Evolutionary conservation across 2,888 invertebrate species (phyloP).

Genomic region (Hirtodrosophila trivittata): DNA sequence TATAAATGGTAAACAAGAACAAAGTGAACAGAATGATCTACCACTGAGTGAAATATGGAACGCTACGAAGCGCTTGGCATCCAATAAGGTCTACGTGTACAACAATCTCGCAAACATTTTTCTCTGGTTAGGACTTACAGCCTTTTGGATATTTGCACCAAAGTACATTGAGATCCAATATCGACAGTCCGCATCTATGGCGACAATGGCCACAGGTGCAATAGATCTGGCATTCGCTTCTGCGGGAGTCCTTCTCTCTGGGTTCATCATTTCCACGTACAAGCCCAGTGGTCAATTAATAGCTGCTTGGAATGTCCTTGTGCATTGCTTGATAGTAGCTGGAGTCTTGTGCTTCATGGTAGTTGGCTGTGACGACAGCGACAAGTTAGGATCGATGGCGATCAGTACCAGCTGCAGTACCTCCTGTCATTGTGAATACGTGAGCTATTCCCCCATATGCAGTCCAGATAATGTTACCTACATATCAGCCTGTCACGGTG

Average conservation of each 20-base stretch:
- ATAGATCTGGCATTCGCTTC: slow-evolving; percentile 88
- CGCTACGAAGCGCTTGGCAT: slow-evolving; percentile 86
- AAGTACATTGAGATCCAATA: slow-evolving; percentile 93
- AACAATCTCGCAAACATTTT: slow-evolving; percentile 89
- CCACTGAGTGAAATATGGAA: slow-evolving; percentile 86
- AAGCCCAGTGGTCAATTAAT: slow-evolving; percentile 87
- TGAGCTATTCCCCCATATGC: slow-evolving; percentile 89
- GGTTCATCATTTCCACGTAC: slow-evolving; percentile 87
- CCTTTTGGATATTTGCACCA: slow-evolving; percentile 91
- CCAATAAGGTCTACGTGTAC: slow-evolving; percentile 88
- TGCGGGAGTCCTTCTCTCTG: slow-evolving; percentile 87
- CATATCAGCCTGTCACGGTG: slow-evolving; percentile 91
- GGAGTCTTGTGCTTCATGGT: slow-evolving; percentile 87
- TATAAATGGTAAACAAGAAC: slow-evolving; percentile 41
- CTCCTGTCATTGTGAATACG: slow-evolving; percentile 88
- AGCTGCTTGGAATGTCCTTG: slow-evolving; percentile 88
- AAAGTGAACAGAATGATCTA: slow-evolving; percentile 33
- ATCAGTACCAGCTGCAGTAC: slow-evolving; percentile 85
- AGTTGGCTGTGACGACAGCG: slow-evolving; percentile 87
- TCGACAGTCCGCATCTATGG: slow-evolving; percentile 88
- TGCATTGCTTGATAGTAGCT: slow-evolving; percentile 86
- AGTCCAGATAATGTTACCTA: slow-evolving; percentile 87
- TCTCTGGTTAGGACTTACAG: slow-evolving; percentile 88
- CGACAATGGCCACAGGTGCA: slow-evolving; percentile 89
- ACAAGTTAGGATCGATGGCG: slow-evolving; percentile 64